phyloP scores from a whole-genome alignment of 2,113 vertebrate genomes.

The Microcebus griseorufus region DNA sequence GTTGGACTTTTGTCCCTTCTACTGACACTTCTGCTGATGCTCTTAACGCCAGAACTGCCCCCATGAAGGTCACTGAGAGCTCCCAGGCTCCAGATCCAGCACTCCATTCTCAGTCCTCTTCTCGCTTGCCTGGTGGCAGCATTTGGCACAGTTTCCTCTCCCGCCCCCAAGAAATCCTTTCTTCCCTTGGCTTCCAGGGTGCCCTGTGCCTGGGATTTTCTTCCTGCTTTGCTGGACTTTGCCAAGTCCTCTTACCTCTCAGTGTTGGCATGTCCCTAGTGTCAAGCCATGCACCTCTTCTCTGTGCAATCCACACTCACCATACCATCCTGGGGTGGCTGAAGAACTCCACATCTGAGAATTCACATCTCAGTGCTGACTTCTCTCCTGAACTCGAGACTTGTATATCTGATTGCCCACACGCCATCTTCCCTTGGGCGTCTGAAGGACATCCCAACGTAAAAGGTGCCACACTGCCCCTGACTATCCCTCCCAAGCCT shows the following conservation, averaged over 20 bases:
- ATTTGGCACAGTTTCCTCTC: accelerated
- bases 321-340: background rate
- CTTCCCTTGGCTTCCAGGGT: background rate
- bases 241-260: background rate
- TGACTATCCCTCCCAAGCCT: accelerated
- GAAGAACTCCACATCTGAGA: too few species aligned
- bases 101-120: background rate
- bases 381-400: background rate
- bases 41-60: background rate
- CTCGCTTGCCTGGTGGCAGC: background rate
- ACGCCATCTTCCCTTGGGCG: accelerated
- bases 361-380: background rate
- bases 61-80: too few species aligned
- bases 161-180: background rate
- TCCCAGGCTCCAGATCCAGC: accelerated
- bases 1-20: background rate
- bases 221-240: background rate
- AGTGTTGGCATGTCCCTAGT: background rate
- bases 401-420: background rate
- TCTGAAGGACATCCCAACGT: background rate
- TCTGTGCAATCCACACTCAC: accelerated
- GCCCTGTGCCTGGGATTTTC: background rate
- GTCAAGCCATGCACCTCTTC: background rate
- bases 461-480: background rate
- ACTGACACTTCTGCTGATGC: background rate